These are phyloP conservation scores for Calephelis virginiensis DNA, from an alignment of 1,140 invertebrate species.

Conservation along the genomic window DNA sequence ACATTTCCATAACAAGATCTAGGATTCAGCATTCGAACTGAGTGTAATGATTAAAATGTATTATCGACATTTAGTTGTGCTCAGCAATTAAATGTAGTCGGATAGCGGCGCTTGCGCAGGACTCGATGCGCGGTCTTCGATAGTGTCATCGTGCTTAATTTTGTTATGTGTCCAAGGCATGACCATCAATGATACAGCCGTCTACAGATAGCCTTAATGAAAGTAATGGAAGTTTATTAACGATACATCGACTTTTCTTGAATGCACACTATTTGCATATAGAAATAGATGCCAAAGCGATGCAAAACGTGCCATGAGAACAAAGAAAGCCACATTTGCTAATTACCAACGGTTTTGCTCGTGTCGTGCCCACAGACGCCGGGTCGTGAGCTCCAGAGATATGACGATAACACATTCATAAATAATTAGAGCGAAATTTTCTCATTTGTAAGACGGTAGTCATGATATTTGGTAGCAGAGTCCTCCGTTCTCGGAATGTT, in stretches of 20 bases:
- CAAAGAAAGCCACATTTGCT: constrained; percentile 78
- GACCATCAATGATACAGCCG: constrained; percentile 66
- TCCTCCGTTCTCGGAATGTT: constrained; percentile 66
- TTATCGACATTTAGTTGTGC: constrained; percentile 71
- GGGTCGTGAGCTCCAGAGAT: constrained; percentile 75
- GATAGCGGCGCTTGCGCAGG: constrained; percentile 36
- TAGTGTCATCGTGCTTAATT: constrained; percentile 74
- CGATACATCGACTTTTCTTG: constrained; percentile 60
- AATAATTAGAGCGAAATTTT: constrained; percentile 79
- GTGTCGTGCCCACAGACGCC: constrained; percentile 72
- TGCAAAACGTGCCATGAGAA: constrained; percentile 72
- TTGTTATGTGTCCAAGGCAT: constrained; percentile 72
- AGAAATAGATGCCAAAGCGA: constrained; percentile 64
- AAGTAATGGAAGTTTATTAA: constrained; percentile 77
- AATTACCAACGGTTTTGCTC: constrained; percentile 74
- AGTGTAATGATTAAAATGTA: constrained; percentile 60
- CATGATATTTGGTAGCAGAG: constrained; percentile 76
- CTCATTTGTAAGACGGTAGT: constrained; percentile 77
- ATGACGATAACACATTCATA: constrained; percentile 79
- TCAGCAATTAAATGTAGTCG: constrained; percentile 68
- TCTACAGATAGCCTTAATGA: constrained; percentile 74
- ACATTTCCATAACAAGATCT: constrained; percentile 75
- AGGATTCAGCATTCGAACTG: constrained; percentile 61
- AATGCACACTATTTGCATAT: constrained; percentile 51
- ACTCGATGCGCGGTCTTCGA: constrained; percentile 59